These are phyloP conservation scores for Acrocephalus arundinaceus DNA, from an alignment of 2,113 vertebrate genomes.

Conservation along the genomic window DNA sequence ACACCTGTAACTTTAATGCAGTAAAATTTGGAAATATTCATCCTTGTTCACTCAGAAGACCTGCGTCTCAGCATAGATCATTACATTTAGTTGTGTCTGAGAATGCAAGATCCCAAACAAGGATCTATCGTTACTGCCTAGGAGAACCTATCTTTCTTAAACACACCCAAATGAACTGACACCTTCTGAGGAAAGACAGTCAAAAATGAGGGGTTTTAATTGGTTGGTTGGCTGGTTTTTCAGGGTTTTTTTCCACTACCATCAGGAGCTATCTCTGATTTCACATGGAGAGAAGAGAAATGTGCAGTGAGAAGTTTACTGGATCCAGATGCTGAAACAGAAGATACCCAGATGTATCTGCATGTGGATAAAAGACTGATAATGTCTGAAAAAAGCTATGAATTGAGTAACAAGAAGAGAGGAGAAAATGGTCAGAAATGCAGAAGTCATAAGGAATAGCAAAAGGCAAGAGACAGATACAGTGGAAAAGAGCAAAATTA, in stretches of 20 bases:
- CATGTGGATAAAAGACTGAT: background rate
- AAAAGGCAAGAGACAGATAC: background rate
- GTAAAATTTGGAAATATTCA: background rate
- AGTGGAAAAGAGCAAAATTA: background rate
- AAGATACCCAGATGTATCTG: background rate
- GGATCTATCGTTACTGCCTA: background rate
- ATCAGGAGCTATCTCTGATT: background rate
- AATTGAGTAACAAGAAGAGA: background rate
- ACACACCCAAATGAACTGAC: background rate
- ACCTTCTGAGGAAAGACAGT: background rate
- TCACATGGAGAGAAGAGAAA: background rate
- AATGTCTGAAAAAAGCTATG: background rate
- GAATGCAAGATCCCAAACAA: background rate
- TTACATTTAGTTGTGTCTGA: background rate
- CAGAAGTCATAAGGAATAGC: background rate
- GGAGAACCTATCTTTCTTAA: background rate
- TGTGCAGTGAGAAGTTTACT: background rate
- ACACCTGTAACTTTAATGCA: background rate
- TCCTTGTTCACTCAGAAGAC: background rate
- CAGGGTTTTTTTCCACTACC: background rate
- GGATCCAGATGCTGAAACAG: background rate
- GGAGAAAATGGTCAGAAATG: background rate
- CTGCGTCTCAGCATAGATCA: background rate
- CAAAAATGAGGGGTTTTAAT: background rate
- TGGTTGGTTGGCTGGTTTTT: rapidly evolving